These are phyloP conservation scores for Drosophila albomicans DNA, from an alignment of 1,140 invertebrate species.

Conservation along the genomic window DNA sequence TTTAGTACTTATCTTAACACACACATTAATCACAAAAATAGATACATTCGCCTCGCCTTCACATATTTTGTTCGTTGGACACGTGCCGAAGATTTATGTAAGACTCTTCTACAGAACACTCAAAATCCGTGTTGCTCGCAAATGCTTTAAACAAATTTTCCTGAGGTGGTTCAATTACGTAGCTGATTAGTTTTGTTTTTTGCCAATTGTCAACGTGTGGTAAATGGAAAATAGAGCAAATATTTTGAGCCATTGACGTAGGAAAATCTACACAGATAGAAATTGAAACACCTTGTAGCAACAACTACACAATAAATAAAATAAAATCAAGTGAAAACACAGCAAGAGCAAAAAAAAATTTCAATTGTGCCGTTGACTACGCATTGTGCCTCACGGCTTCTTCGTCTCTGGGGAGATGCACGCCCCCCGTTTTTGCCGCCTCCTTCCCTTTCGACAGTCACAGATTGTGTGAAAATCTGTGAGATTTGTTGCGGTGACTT, in stretches of 20 bases:
- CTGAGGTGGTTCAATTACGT: slow-evolving; percentile 61
- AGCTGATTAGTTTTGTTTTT: slow-evolving; percentile 68
- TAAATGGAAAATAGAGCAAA: slow-evolving; percentile 61
- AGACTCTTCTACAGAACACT: slow-evolving; percentile 12
- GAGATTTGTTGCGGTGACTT: slow-evolving; percentile 70
- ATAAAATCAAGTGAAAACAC: slow-evolving; percentile 16
- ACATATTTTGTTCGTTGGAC: slow-evolving; percentile 23
- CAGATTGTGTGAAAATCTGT: slow-evolving; percentile 78
- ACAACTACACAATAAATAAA: slow-evolving; percentile 5
- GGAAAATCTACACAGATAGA: slow-evolving; percentile 19
- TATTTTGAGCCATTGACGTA: slow-evolving; percentile 74
- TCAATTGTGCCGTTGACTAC: slow-evolving; percentile 49
- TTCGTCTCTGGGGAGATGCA: slow-evolving; percentile 33
- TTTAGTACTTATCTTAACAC: not conserved
- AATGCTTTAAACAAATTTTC: slow-evolving; percentile 34
- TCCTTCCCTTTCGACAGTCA: slow-evolving; percentile 45
- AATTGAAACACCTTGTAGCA: slow-evolving; percentile 41
- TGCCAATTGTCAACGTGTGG: slow-evolving; percentile 50
- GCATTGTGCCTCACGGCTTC: not conserved
- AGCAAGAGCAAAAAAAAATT: not conserved
- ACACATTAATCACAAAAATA: slow-evolving; percentile 2
- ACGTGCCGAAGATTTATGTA: slow-evolving; percentile 58
- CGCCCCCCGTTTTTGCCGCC: slow-evolving; percentile 12
- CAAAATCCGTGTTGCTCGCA: slow-evolving; percentile 18
- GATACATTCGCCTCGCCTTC: not conserved